These are phyloP conservation scores for Ophion costatus DNA, from an alignment of 2,888 invertebrate species.

Conservation along the genomic window DNA sequence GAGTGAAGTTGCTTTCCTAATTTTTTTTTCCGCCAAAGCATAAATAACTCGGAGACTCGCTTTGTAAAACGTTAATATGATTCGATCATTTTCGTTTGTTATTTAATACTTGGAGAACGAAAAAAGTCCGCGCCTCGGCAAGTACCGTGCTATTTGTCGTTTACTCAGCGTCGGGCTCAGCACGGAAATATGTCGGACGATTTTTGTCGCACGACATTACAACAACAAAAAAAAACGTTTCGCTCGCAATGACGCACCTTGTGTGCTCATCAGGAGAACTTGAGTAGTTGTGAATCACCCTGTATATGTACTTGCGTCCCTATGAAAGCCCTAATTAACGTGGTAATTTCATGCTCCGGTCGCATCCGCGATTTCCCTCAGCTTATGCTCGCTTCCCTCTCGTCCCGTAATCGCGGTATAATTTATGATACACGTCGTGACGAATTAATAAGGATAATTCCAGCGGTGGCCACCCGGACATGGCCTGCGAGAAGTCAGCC, in stretches of 20 bases:
- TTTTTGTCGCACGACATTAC: not conserved
- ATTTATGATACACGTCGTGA: slow-evolving; percentile 7
- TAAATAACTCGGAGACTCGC: too few species aligned
- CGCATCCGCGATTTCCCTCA: slow-evolving; percentile 23
- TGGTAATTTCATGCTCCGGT: slow-evolving; percentile 68
- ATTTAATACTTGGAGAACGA: too few species aligned
- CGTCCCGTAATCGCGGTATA: not conserved
- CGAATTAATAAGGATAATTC: slow-evolving; percentile 1
- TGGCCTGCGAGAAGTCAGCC: not conserved
- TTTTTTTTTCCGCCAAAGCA: too few species aligned
- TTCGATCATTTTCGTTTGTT: too few species aligned
- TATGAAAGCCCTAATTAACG: slow-evolving; percentile 74
- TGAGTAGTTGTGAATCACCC: not conserved
- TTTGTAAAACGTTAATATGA: too few species aligned
- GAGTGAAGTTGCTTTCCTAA: too few species aligned
- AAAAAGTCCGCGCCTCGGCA: too few species aligned
- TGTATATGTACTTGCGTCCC: slow-evolving; percentile 66
- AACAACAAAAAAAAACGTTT: not conserved
- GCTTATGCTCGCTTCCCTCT: slow-evolving; percentile 28
- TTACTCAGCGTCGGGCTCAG: not conserved
- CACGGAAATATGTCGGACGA: not conserved
- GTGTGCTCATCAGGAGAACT: not conserved
- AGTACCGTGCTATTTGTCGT: too few species aligned
- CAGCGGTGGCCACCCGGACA: not conserved
- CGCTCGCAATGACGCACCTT: not conserved